Base-by-base conservation (phyloP, 2,113 vertebrate species). In the Ancistrus triradiatus region DNA sequence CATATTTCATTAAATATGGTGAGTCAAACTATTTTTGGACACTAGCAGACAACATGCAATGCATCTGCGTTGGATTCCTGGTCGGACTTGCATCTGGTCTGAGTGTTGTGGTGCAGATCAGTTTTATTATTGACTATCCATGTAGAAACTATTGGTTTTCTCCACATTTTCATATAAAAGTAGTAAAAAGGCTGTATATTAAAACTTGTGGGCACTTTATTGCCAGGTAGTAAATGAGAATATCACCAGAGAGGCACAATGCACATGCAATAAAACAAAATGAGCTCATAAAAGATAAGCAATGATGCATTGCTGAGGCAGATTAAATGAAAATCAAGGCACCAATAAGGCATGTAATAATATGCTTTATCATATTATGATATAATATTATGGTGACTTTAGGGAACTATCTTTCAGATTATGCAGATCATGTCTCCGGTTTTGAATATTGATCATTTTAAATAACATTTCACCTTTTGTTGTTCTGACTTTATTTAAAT, bases 311-410 rank as follows among this genome's bases (percentile, higher is more conserved):
- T 79, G 78, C 71, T 24, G 76, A 79, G 80, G 76, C 75, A 84
- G 81, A 87, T 88, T 88, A 85, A 85, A 88, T 85, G 83, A 86
- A 87, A 87, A 87, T 89, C 86, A 88, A 79, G 81, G 76, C 87
- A 81, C 82, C 84, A 90, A 85, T 90, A 86, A 86, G 84, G 73
- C 83, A 80, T 87, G 79, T 86, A 85, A 85, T 87, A 87, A 84
- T 85, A 76, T 68, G 82, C 74, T 77, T 74, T 80, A 81, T 82
- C 81, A 85, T 76, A 51, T 57, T 19, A 67, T 56, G 65, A 44
- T 53, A 46, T 22, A 31, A 72, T 33, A 60, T 66, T 61, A 55
- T 56, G 50, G 24, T 56, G 59, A 50, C 37, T 48, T 19, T 43
- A 46, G 42, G 63, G 44, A 27, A 21, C 21, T 11, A 21, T 25